These are phyloP conservation scores for Hippocampus comes DNA, from an alignment of 2,113 vertebrate genomes.

Conservation along the genomic window DNA sequence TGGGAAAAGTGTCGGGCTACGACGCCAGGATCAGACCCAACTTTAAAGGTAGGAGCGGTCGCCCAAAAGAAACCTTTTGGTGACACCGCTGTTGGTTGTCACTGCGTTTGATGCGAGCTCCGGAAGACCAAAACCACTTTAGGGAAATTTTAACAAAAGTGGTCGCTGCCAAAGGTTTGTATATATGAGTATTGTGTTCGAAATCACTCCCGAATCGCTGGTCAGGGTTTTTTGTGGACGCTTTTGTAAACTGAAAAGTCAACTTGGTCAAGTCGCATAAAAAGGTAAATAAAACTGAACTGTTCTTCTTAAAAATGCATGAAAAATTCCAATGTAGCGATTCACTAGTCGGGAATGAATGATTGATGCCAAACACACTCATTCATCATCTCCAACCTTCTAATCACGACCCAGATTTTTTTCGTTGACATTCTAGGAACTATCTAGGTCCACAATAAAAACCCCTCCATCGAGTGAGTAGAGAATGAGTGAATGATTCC, in stretches of 20 bases:
- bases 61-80: slow-evolving; percentile 39
- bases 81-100: not conserved
- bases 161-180: slow-evolving; percentile 11
- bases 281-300: too few species aligned
- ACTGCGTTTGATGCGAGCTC: slow-evolving; percentile 12
- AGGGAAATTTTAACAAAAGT: not conserved
- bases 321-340: too few species aligned
- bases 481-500: not conserved
- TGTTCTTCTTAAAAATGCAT: not conserved
- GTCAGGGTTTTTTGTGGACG: not conserved
- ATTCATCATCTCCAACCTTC: too few species aligned
- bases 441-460: not conserved
- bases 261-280: not conserved
- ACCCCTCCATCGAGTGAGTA: not conserved
- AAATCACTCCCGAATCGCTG: not conserved
- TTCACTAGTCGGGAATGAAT: too few species aligned
- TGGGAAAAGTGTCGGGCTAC: slow-evolving; percentile 96
- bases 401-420: not conserved
- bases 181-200: not conserved
- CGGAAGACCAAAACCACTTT: not conserved
- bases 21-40: slow-evolving; percentile 98
- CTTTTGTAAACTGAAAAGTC: not conserved
- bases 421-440: not conserved
- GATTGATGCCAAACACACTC: too few species aligned
- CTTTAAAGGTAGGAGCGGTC: slow-evolving; percentile 89